Base-by-base conservation (phyloP, 2,888 invertebrate species). In the Chrysotoxum bicinctum region DNA sequence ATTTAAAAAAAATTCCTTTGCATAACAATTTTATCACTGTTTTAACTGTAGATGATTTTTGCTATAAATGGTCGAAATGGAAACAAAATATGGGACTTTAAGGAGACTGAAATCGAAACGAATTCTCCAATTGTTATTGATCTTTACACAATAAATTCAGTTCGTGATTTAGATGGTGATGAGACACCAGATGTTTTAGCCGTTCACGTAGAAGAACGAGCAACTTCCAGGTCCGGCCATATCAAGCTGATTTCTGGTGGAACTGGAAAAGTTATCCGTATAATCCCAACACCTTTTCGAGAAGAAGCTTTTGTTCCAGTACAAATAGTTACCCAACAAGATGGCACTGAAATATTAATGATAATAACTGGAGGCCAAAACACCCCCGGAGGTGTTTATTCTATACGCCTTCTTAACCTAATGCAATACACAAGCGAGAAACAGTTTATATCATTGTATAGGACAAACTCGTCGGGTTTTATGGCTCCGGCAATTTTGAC, bases 361-460 rank as follows among this genome's bases (percentile, higher is more conserved):
- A 94, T 96, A 88, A 95, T 96, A 14, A 96, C 96, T 0, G 96
- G 96, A 0, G 95, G 95, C 3, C 95, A 96, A 87, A 94, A 94
- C 50, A 94, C 95, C 54, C 92, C 94, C 0, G 96, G 97, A 2
- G 95, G 95, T 43, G 92, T 97, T 16, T 96, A 95, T 90, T 92
- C 93, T 3, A 93, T 95, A 26, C 92, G 94, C 0, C 91, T 96
- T 32, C 91, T 93, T 14, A 92, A 93, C 12, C 88, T 94, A 7
- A 91, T 93, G 88, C 91, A 92, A 54, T 94, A 93, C 88, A 92
- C 92, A 64, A 91, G 91, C 68, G 91, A 92, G 82, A 91, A 93
- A 91, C 92, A 94, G 89, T 93, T 94, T 48, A 91, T 92, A 64
- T 92, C 93, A 32, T 90, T 95, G 10, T 94, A 94, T 89, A 92